phyloP scores from a whole-genome alignment of 1,140 invertebrate genomes.

The Palaemon carinicauda region DNA sequence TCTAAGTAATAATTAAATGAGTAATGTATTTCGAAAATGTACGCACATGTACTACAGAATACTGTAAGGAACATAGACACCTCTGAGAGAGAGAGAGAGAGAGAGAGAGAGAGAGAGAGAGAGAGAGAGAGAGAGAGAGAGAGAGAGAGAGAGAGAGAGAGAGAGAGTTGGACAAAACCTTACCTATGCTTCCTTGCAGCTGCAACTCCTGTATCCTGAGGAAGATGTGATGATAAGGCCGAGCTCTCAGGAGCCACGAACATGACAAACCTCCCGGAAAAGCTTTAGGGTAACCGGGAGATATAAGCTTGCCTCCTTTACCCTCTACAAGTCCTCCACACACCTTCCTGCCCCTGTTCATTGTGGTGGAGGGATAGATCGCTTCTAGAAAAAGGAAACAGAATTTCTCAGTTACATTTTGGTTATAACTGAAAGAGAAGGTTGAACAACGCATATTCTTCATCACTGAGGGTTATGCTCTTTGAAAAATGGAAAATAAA shows the following conservation, averaged over 20 bases:
- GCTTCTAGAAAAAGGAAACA: background rate
- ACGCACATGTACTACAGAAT: too few relatives aligned
- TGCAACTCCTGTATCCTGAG: background rate
- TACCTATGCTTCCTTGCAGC: conserved; percentile 33
- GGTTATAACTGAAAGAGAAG: background rate
- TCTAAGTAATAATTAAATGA: too few relatives aligned
- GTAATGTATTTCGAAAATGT: too few relatives aligned
- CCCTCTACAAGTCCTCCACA: conserved; percentile 23
- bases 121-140: too few relatives aligned
- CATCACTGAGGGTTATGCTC: too few relatives aligned
- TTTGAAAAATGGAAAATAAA: too few relatives aligned
- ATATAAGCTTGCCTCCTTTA: background rate
- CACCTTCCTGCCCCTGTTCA: background rate
- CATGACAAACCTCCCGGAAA: background rate
- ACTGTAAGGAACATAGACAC: too few relatives aligned
- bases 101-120: too few relatives aligned
- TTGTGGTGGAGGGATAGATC: background rate
- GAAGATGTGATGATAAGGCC: conserved; percentile 10
- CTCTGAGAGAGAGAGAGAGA: too few relatives aligned
- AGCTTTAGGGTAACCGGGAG: background rate
- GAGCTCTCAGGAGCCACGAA: background rate
- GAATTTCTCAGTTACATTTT: background rate
- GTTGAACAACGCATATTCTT: too few relatives aligned
- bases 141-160: too few relatives aligned
- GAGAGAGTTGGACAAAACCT: background rate